These are phyloP conservation scores for Xanthorhoe spadicearia DNA, from an alignment of 2,888 invertebrate species.

Conservation along the genomic window DNA sequence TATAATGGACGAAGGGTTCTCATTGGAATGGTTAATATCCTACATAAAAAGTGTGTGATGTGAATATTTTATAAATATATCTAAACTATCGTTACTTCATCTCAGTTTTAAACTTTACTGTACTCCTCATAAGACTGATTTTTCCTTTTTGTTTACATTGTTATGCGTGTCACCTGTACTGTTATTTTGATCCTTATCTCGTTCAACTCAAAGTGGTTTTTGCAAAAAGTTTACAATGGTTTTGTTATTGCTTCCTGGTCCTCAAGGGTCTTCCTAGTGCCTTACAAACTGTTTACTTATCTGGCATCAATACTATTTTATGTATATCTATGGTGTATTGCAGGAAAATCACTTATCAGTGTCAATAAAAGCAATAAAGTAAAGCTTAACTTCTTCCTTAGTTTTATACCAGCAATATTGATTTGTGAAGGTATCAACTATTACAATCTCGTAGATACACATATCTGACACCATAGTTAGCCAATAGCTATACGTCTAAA, in stretches of 20 bases:
- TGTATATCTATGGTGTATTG: background rate
- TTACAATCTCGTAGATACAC: no score
- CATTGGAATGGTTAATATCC: background rate
- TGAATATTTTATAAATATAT: background rate
- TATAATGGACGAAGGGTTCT: background rate
- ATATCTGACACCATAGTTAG: no score
- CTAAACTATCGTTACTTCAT: background rate
- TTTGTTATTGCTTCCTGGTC: conserved; percentile 28
- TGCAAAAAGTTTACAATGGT: background rate
- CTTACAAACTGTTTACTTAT: conserved; percentile 14
- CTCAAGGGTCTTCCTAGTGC: conserved; percentile 28
- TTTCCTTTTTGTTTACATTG: background rate
- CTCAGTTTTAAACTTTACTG: background rate
- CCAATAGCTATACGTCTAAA: background rate
- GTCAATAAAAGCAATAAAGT: background rate
- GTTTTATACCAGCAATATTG: background rate
- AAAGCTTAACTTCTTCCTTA: background rate
- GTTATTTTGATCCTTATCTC: conserved; percentile 1
- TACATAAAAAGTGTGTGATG: background rate
- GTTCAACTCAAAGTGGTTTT: background rate
- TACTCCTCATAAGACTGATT: background rate
- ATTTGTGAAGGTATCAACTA: no score
- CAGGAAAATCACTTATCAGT: background rate
- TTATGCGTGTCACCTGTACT: background rate
- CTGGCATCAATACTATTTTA: conserved; percentile 9